Evolutionary conservation across 2,797 vertebrate genomes (phyloP), one percentile per base, ranked within the genome.

Genomic region (Champsocephalus gunnari): DNA sequence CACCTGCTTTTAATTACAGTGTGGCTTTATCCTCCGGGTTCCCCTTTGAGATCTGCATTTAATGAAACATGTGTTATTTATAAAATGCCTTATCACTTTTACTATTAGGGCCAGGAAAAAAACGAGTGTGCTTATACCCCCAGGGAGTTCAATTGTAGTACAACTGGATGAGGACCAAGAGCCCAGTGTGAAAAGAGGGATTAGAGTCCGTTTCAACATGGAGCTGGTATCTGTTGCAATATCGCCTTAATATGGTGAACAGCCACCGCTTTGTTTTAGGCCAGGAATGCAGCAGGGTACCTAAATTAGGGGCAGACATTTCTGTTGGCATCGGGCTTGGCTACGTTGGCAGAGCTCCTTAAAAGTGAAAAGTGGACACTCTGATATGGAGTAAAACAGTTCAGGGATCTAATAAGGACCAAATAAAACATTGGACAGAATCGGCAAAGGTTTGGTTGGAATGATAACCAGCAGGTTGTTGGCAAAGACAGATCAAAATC

Each of bases 201-300:
- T 92, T 91, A 91, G 85, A 89, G 81, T 88, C 72, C 50, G 9
- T 88, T 87, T 86, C 87, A 83, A 43, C 73, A 45, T 66, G 62
- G 82, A 80, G 78, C 81, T 83, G 79, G 84, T 90, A 89, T 92
- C 88, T 91, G 91, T 89, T 85, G 89, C 89, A 79, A 80, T 81
- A 89, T 89, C 77, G 81, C 70, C 75, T 89, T 89, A 89, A 89
- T 84, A 77, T 89, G 83, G 85, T 66, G 89, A 90, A 92, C 92
- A 92, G 88, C 88, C 59, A 70, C 71, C 8, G 88, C 90, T 91
- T 93, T 92, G 91, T 92, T 88, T 88, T 80, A 85, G 83, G 57
- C 9, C 0, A 90, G 86, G 92, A 92, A 91, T 92, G 91, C 79
- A 68, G 88, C 79, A 70, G 41, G 80, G 89, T 80, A 68, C 77